phyloP scores from a whole-genome alignment of 64 coral and sea anemone genomes.

The Orbicella faveolata region DNA sequence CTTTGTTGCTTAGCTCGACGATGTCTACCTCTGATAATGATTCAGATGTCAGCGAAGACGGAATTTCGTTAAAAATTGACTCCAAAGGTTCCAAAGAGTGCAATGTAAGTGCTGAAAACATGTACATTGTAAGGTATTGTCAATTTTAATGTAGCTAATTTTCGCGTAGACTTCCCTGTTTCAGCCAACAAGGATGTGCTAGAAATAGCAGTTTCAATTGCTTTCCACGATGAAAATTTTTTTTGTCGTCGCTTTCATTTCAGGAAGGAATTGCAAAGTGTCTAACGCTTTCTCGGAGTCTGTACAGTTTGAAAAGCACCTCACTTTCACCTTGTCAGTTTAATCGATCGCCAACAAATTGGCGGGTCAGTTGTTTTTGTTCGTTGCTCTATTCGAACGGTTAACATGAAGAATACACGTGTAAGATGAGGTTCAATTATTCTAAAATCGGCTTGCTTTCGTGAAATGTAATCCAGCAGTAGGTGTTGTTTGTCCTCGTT shows the following conservation, averaged over 20 bases:
- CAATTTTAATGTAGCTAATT: too few species aligned
- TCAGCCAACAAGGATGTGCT: too few species aligned
- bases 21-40: constrained; percentile 66
- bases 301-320: too few species aligned
- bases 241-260: neutral
- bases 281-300: too few species aligned
- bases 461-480: neutral
- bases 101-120: constrained; percentile 29
- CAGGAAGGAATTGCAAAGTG: neutral
- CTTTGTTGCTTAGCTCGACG: neutral
- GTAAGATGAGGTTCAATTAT: too few species aligned
- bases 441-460: neutral
- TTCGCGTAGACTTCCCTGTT: too few species aligned
- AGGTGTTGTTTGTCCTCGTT: neutral
- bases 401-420: too few species aligned
- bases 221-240: neutral
- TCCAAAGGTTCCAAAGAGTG: constrained; percentile 19
- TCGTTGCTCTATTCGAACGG: too few species aligned
- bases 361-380: too few species aligned
- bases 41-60: constrained; percentile 72
- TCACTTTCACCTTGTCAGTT: too few species aligned
- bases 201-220: neutral
- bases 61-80: constrained; percentile 61
- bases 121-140: neutral
- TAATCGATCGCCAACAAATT: too few species aligned